Percentiles rank a stretch among this genome's conserved stretches.
These are phyloP conservation scores for Pogonomyrmex californicus DNA, from an alignment of 1,140 invertebrate species.

Conservation along the genomic window DNA sequence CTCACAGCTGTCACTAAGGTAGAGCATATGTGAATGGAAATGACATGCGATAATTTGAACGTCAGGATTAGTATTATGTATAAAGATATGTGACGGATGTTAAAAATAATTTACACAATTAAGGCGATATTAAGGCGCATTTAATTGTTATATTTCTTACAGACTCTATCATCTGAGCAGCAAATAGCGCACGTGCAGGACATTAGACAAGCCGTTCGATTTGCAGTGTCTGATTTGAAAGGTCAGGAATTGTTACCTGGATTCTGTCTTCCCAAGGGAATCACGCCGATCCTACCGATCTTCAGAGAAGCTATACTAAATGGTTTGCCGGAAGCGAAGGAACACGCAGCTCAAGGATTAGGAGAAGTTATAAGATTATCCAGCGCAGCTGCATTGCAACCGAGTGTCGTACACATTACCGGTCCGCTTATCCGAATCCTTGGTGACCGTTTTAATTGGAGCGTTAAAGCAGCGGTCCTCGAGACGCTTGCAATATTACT, in stretches of 20 bases:
- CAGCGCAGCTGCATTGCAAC: conserved; percentile 94
- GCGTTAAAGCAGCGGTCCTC: conserved; percentile 98
- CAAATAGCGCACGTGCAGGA: conserved; percentile 95
- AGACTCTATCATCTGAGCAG: conserved; percentile 93
- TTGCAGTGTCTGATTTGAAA: conserved; percentile 95
- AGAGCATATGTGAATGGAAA: conserved; percentile 6
- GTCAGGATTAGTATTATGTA: neutral
- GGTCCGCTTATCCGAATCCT: conserved; percentile 99
- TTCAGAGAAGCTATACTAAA: conserved; percentile 98
- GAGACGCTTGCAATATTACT: conserved; percentile 97
- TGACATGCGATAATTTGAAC: neutral
- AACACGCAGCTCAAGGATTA: conserved; percentile 97
- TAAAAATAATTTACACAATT: conserved; percentile 15
- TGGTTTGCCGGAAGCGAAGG: conserved; percentile 97
- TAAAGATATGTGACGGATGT: neutral
- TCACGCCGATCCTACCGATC: conserved; percentile 96
- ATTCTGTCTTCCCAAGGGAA: conserved; percentile 98
- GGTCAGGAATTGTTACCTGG: conserved; percentile 94
- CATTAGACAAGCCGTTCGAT: conserved; percentile 96
- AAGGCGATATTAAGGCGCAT: neutral
- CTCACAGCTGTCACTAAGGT: conserved; percentile 96
- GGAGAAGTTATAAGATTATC: conserved; percentile 97
- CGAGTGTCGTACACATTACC: conserved; percentile 98
- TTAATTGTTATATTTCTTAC: conserved; percentile 62
- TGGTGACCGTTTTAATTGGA: conserved; percentile 97